Evolutionary conservation across 1,140 invertebrate genomes (phyloP).

Genomic region (Drosophila triauraria): DNA sequence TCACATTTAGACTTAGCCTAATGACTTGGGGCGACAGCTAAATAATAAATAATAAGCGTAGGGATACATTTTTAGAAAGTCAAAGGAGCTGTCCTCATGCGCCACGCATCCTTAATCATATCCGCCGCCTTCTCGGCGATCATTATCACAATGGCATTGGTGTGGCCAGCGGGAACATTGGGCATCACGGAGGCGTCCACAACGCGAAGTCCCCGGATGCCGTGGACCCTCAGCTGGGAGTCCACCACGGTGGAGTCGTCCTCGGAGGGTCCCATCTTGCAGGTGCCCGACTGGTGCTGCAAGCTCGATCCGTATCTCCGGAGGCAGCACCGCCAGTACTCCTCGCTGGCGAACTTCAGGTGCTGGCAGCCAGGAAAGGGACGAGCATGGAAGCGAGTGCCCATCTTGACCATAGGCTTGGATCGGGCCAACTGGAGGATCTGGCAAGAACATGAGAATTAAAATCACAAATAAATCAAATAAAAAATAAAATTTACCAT

Average conservation of each 20-base stretch:
- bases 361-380: slow-evolving; percentile 89
- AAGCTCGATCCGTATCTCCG: slow-evolving; percentile 89
- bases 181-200: slow-evolving; percentile 91
- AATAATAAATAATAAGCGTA: slow-evolving; percentile 60
- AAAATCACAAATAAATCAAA: not conserved
- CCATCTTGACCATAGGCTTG: slow-evolving; percentile 87
- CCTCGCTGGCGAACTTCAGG: slow-evolving; percentile 87
- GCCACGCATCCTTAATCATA: slow-evolving; percentile 88
- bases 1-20: slow-evolving; percentile 53
- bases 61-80: not conserved
- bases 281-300: slow-evolving; percentile 91
- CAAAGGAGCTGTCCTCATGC: slow-evolving; percentile 48
- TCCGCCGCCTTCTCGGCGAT: slow-evolving; percentile 88
- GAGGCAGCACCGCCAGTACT: slow-evolving; percentile 91
- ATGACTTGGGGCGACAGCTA: slow-evolving; percentile 38
- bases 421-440: slow-evolving; percentile 88
- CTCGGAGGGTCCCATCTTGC: slow-evolving; percentile 90
- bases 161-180: slow-evolving; percentile 87
- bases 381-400: slow-evolving; percentile 87
- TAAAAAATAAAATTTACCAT: slow-evolving; percentile 85
- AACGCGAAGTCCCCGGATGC: slow-evolving; percentile 89
- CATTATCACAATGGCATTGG: slow-evolving; percentile 88
- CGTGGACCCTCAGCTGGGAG: slow-evolving; percentile 89
- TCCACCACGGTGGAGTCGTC: slow-evolving; percentile 92
- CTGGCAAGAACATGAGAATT: slow-evolving; percentile 68